These are phyloP conservation scores for Trachelus stipa DNA, from an alignment of 2,888 invertebrate species.

Conservation along the genomic window DNA sequence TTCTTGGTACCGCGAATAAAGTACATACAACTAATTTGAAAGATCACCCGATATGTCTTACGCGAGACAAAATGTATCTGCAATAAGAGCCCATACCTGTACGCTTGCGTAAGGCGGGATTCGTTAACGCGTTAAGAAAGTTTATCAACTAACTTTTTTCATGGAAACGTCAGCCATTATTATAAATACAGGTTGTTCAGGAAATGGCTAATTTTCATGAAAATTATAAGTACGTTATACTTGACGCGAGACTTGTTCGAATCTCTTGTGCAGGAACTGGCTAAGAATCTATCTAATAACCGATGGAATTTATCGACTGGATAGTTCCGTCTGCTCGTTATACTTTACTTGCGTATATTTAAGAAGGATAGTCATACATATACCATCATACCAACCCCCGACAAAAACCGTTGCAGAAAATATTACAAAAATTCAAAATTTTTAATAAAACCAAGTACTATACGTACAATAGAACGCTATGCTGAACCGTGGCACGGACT, in stretches of 20 bases:
- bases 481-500: not conserved
- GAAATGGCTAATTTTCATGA: not conserved
- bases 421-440: not conserved
- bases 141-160: not conserved
- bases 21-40: not conserved
- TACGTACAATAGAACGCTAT: not conserved
- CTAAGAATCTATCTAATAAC: slow-evolving; percentile 53
- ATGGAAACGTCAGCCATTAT: not conserved
- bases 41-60: not conserved
- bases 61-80: not conserved
- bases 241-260: not conserved
- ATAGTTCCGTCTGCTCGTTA: slow-evolving; percentile 25
- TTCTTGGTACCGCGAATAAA: too few relatives aligned
- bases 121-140: not conserved
- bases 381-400: not conserved
- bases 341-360: not conserved
- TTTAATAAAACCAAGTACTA: not conserved
- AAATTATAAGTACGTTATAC: not conserved
- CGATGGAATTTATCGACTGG: slow-evolving; percentile 57
- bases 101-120: not conserved
- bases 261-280: not conserved
- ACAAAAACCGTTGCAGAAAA: not conserved
- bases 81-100: not conserved
- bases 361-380: not conserved
- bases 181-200: not conserved